Base-by-base conservation (phyloP, 2,888 invertebrate genomes). In the Dryadula phaetusa region DNA sequence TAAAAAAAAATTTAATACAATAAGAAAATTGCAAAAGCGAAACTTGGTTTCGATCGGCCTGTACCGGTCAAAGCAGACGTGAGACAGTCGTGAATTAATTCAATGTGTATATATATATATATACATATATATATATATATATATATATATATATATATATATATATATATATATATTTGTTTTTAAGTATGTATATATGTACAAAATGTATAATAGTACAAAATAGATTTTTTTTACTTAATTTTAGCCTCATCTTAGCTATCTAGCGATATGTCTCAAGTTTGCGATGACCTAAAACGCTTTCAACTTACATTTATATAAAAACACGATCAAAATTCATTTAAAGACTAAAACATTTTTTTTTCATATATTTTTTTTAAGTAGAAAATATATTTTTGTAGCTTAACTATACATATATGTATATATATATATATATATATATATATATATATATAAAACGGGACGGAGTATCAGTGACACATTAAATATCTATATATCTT, bases 31-130 rank as follows among this genome's bases (percentile, higher is more conserved):
- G 46, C 42, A 34, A 62, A 67, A 69, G 62, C 70, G 76, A 76
- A 77, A 77, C 77, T 75, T 70, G 49, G 77, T 78, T 77, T 77
- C 78, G 63, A 72, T 73, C 61, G 74, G 73, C 73, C 76, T 70
- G 67, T 42, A 52, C 12, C 42, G 66, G 56, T 20, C 40, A 46
- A 42, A 46, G 66, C 62, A 71, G 71, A 69, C 56, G 3, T 14
- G 44, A 67, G 66, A 64, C 66, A 40, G 64, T 64, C 56, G 52
- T n/a, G n/a, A n/a, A n/a, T n/a, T n/a, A n/a, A n/a, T n/a, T n/a
- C n/a, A n/a, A 52, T 10, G 16, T 16, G 7, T 7, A 16, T 42
- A 5, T 3, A 42, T 37, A 16, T 42, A 16, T 42, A 16, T 42
- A 42, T 16, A 37, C 12, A 37, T 37, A 12, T 37, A 37, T 37